Percentiles rank a stretch among this genome's conserved stretches.
Conservation (phyloP, 2,113 vertebrate genomes). For the Dasyornis broadbenti region DNA sequence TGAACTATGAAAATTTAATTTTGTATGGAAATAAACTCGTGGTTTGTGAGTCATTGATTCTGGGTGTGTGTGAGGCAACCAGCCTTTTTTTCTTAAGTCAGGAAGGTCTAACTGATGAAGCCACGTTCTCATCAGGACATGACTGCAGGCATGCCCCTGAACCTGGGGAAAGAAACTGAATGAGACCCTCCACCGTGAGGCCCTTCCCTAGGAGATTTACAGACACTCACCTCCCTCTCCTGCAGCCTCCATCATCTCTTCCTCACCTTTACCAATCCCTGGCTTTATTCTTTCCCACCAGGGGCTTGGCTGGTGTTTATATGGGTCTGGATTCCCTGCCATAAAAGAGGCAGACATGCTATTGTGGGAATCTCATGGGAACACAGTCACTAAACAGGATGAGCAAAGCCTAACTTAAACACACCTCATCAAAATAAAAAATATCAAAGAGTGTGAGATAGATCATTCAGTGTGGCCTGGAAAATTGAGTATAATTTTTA, state of each 20-base stretch:
- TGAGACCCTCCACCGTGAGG: background rate
- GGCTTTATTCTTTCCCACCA: background rate
- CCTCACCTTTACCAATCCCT: background rate
- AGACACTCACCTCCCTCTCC: background rate
- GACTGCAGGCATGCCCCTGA: background rate
- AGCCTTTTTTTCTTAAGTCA: background rate
- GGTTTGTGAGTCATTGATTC: background rate
- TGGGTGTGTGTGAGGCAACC: background rate
- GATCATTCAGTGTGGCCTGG: background rate
- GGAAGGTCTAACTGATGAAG: background rate
- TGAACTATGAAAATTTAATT: background rate
- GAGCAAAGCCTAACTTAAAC: background rate
- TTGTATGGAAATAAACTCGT: background rate
- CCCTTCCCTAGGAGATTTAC: background rate
- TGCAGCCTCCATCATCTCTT: background rate
- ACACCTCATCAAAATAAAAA: background rate
- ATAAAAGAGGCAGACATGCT: background rate
- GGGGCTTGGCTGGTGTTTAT: background rate
- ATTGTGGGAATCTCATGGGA: background rate
- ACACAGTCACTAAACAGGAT: background rate
- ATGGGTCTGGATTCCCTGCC: background rate
- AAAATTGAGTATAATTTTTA: background rate
- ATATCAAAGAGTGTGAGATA: background rate
- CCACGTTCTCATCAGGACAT: background rate
- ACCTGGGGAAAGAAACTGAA: background rate